A percentile compares a stretch with the other conserved stretches of the same genome.
Conservation (phyloP, 1,140 invertebrate species). For the Zaprionus gabonicus region DNA sequence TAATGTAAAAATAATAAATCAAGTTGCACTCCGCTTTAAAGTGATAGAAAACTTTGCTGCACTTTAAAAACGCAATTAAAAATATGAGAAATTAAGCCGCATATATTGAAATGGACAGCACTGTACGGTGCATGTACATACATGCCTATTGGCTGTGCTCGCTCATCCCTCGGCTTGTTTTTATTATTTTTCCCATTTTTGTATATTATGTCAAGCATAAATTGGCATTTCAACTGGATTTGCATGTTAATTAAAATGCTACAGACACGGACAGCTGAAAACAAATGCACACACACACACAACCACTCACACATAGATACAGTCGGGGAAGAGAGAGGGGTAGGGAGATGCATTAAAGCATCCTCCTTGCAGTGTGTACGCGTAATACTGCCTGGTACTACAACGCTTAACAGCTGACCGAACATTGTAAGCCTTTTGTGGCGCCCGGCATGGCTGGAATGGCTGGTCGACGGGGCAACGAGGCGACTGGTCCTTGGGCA, state of each 20-base stretch:
- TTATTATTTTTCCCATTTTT: slow-evolving; percentile 43
- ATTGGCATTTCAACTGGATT: slow-evolving; percentile 83
- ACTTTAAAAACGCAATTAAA: slow-evolving; percentile 44
- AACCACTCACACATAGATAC: not conserved
- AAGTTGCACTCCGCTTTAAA: not conserved
- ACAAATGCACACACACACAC: slow-evolving; percentile 75
- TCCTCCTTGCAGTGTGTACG: not conserved
- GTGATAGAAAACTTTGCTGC: not conserved
- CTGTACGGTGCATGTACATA: not conserved
- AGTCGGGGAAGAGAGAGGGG: too few relatives aligned
- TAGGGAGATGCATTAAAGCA: not conserved
- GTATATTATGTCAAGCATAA: slow-evolving; percentile 81
- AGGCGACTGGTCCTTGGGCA: slow-evolving; percentile 24
- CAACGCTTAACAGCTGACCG: slow-evolving; percentile 54
- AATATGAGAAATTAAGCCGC: slow-evolving; percentile 9
- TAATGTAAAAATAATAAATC: too few relatives aligned
- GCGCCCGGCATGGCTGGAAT: slow-evolving; percentile 2
- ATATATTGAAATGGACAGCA: slow-evolving; percentile 34
- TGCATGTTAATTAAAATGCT: slow-evolving; percentile 82
- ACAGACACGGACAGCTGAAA: slow-evolving; percentile 78
- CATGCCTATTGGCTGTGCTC: slow-evolving; percentile 5
- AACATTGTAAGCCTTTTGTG: slow-evolving; percentile 54
- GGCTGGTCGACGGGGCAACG: too few relatives aligned
- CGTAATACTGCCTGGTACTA: slow-evolving; percentile 37
- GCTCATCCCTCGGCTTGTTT: slow-evolving; percentile 21